phyloP scores from a whole-genome alignment of 2,888 invertebrate species.

The Loripinus fragilis region DNA sequence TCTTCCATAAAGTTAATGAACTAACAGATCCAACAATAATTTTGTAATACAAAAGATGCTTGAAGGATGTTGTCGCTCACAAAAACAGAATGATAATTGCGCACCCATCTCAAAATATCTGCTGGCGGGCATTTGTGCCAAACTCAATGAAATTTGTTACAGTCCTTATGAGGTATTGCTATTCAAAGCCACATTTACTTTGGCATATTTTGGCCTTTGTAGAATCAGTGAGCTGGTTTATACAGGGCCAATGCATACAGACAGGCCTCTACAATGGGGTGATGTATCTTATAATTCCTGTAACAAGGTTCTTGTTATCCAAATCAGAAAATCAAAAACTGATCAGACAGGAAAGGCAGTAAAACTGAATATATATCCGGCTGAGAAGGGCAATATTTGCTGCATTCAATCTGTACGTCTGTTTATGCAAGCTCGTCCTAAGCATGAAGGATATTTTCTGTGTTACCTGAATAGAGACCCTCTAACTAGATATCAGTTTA shows the following conservation, averaged over 20 bases:
- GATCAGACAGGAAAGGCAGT: too few species aligned
- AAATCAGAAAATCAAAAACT: constrained; percentile 2
- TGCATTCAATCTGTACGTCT: not conserved
- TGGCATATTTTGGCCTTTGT: not conserved
- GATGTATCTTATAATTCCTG: not conserved
- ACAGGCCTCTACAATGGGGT: not conserved
- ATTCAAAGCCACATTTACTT: not conserved
- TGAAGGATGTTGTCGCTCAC: not conserved
- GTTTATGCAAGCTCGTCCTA: not conserved
- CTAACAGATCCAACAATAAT: not conserved
- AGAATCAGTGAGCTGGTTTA: constrained; percentile 5
- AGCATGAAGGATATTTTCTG: not conserved
- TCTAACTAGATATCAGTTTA: not conserved
- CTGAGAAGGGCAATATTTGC: not conserved
- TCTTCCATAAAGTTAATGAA: not conserved
- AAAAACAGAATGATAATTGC: not conserved
- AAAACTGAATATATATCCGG: not conserved
- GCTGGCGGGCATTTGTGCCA: not conserved
- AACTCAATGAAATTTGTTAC: not conserved
- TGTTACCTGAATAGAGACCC: not conserved
- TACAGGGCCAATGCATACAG: not conserved
- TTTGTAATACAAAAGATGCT: not conserved
- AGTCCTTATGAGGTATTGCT: not conserved
- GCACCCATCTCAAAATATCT: not conserved
- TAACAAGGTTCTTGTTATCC: not conserved